Base-by-base conservation (phyloP, 1,140 invertebrate genomes). In the Zaprionus davidi region DNA sequence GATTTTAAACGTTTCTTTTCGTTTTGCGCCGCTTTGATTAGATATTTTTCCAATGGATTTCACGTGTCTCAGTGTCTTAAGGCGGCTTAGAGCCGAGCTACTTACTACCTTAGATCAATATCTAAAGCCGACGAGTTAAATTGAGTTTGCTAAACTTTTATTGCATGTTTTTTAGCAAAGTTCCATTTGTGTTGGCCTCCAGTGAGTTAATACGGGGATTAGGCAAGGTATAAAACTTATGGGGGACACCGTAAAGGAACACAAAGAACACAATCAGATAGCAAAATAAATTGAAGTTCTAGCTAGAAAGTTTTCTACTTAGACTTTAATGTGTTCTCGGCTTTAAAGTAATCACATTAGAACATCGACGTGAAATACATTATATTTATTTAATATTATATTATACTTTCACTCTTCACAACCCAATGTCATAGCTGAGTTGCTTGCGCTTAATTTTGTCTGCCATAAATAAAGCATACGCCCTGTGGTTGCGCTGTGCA, bases 81-180 rank as follows among this genome's bases (percentile, higher is more conserved):
- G 62, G 67, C 51, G 56, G 67, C 76, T 76, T 66, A 70, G 60
- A 49, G 41, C 62, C 24, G 3, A 28, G 20, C 38, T 68, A 22
- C 17, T 41, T 64, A 78, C 55, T 62, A 20, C 62, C 49, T 46
- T 65, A 78, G 72, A 76, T 79, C 63, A 57, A 66, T 76, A 76
- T 79, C 76, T 70, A 60, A 78, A 78, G 66, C 76, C 62, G 56
- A 51, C 28, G 60, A 70, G 76, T 75, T 75, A 78, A 78, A 78
- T 78, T 78, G 72, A 78, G 76, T 75, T 72, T 68, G 41, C 22
- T 20, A 71, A 79, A 79, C 62, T 79, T 79, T 79, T 71, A 79
- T 78, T 78, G 62, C 60, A 57, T 70, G 59, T 59, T 65, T 71
- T 71, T 76, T 28, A 49, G 41, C 5, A 31, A 44, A 34, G 46